These are phyloP conservation scores for Orestias chungarensis DNA, from an alignment of 2,797 vertebrate genomes.

Conservation along the genomic window DNA sequence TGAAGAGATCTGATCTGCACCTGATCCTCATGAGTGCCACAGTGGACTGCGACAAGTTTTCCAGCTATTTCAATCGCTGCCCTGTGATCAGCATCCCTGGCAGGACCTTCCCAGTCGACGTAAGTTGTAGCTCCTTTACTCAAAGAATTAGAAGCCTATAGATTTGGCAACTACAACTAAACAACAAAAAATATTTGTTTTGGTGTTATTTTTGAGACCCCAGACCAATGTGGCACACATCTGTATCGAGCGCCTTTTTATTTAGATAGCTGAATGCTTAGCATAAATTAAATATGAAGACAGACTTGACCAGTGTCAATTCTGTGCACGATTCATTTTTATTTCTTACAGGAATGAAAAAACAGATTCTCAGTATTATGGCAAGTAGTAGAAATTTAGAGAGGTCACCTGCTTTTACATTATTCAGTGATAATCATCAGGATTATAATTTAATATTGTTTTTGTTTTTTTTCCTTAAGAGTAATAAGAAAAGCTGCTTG, in stretches of 20 bases:
- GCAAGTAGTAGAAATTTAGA: not conserved
- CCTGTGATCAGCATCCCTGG: conserved; percentile 92
- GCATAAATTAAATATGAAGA: too few relatives aligned
- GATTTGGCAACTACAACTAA: too few relatives aligned
- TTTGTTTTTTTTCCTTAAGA: not conserved
- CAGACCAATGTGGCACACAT: not conserved
- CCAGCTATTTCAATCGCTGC: conserved; percentile 93
- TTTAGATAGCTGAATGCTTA: too few relatives aligned
- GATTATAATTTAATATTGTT: not conserved
- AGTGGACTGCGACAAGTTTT: conserved; percentile 94
- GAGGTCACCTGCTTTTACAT: not conserved
- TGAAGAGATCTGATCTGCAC: conserved; percentile 89
- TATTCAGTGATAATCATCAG: not conserved
- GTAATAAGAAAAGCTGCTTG: not conserved
- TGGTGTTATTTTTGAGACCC: too few relatives aligned
- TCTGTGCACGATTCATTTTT: too few relatives aligned
- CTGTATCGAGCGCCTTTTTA: too few relatives aligned
- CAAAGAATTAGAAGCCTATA: too few relatives aligned
- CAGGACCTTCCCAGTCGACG: conserved; percentile 94
- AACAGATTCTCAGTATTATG: not conserved
- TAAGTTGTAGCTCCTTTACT: conserved; percentile 46
- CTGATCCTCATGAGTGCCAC: conserved; percentile 98
- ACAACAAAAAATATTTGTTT: too few relatives aligned
- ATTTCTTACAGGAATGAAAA: too few relatives aligned
- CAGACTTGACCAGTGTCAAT: too few relatives aligned